Base-by-base conservation (phyloP, 92 coral and sea anemone species). In the Chrysogorgia sp. region DNA sequence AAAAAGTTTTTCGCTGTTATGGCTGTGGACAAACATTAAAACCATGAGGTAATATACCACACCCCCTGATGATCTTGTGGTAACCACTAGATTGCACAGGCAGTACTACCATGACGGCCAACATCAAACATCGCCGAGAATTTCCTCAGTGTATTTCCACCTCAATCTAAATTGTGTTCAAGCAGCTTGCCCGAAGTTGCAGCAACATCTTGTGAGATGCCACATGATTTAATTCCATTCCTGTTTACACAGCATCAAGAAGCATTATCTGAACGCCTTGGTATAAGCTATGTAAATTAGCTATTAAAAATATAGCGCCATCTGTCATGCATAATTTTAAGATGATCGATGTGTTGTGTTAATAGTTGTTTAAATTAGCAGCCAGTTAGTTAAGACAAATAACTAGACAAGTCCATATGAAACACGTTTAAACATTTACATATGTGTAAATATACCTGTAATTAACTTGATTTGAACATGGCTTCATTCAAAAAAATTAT, bases 221-320 rank as follows among this genome's bases (percentile, higher is more conserved):
- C 86, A 30, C 7, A 69, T 47, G 86, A 82, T 75, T 70, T 82
- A 33, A 35, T 32, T 47, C 80, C 86, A 2, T 72, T 72, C 52
- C 75, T 60, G 55, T 40, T 31, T 40, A 0, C 12, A 66, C 52
- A 66, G 52, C 74, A 66, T 25, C 30, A 66, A 13, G 32, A 47
- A 10, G 40, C 60, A 34, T 34, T 66, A 24, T 25, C 59, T 37
- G 5, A 37, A 37, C 12, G 6, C 43, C 43, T 37, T 37, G 88
- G 85, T 87, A 81, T 76, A 86, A 84, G 22, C 70, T 86, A 78
- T 82, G n/a, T n/a, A n/a, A n/a, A n/a, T n/a, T n/a, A n/a, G n/a
- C n/a, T n/a, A n/a, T n/a, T n/a, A n/a, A n/a, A n/a, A n/a, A n/a
- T n/a, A n/a, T n/a, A n/a, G n/a, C n/a, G n/a, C n/a, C n/a, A n/a